Evolutionary conservation across 2,888 invertebrate species (phyloP).

Genomic region (Pheosia tremula): DNA sequence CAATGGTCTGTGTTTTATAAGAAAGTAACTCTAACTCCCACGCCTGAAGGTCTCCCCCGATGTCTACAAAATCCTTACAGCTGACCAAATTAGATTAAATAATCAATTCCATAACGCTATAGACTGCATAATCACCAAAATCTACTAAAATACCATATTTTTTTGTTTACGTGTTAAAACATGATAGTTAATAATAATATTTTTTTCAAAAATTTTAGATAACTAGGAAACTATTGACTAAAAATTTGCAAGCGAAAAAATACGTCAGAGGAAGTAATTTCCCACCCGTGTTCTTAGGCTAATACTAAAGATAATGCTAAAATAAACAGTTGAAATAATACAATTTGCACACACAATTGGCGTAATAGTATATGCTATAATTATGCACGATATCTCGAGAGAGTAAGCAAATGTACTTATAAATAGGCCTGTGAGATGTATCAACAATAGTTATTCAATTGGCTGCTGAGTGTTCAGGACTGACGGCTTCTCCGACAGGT

Average conservation of each 20-base stretch:
- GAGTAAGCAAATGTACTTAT: slow-evolving; percentile 21
- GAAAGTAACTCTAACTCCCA: too few species aligned
- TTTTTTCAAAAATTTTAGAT: too few species aligned
- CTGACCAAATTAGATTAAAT: too few species aligned
- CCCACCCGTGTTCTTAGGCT: neutral
- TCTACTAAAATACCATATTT: too few species aligned
- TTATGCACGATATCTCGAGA: slow-evolving; percentile 24
- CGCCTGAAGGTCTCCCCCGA: too few species aligned
- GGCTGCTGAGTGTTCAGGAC: neutral
- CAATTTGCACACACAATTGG: slow-evolving; percentile 1
- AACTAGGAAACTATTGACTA: too few species aligned
- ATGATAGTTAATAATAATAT: too few species aligned
- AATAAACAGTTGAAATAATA: slow-evolving; percentile 14
- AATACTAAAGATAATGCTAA: neutral
- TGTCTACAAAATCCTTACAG: too few species aligned
- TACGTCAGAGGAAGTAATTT: neutral
- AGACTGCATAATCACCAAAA: too few species aligned
- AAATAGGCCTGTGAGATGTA: slow-evolving; percentile 15
- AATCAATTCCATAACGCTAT: too few species aligned
- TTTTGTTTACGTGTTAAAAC: too few species aligned
- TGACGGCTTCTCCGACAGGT: neutral
- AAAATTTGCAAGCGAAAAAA: neutral
- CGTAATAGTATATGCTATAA: slow-evolving; percentile 9
- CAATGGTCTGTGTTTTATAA: too few species aligned
- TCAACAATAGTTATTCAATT: slow-evolving; percentile 11